Evolutionary conservation across 2,113 vertebrate species (phyloP).

Genomic region (Oenanthe oenanthe): DNA sequence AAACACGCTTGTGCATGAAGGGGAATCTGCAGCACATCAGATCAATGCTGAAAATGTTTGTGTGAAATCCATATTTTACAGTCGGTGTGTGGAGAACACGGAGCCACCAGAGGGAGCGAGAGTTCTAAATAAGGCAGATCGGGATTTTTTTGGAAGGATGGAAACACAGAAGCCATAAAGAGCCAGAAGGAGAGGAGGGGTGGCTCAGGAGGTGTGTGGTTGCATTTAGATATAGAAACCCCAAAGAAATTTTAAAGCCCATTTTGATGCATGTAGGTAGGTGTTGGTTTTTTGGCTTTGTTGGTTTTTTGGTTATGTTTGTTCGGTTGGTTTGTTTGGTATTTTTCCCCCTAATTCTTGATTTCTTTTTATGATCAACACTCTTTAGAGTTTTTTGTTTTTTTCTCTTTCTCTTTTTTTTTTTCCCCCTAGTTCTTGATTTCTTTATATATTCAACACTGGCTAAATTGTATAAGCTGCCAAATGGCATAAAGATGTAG

Average conservation of each 20-base stretch:
- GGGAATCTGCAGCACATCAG: neutral
- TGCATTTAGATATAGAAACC: neutral
- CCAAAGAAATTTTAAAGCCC: neutral
- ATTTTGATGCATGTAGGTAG: neutral
- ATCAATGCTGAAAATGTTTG: fast-evolving
- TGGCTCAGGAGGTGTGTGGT: neutral
- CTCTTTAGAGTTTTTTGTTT: neutral
- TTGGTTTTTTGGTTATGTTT: neutral
- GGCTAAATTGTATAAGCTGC: neutral
- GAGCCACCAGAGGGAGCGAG: constrained; percentile 53
- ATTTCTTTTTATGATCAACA: neutral
- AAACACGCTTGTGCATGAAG: fast-evolving
- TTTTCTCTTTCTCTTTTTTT: neutral
- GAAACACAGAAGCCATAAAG: neutral
- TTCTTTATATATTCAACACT: neutral
- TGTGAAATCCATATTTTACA: neutral
- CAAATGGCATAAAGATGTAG: neutral
- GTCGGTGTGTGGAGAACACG: fast-evolving
- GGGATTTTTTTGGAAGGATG: neutral
- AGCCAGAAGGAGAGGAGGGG: neutral
- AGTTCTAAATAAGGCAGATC: neutral
- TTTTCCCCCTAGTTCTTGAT: neutral
- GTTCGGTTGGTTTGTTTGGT: neutral
- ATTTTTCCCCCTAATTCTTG: neutral
- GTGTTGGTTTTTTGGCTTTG: fast-evolving